A percentile compares a stretch with the other conserved stretches of the same genome.
These are phyloP conservation scores for Sarcophaga peregrina DNA, from an alignment of 1,140 invertebrate species.

Conservation along the genomic window DNA sequence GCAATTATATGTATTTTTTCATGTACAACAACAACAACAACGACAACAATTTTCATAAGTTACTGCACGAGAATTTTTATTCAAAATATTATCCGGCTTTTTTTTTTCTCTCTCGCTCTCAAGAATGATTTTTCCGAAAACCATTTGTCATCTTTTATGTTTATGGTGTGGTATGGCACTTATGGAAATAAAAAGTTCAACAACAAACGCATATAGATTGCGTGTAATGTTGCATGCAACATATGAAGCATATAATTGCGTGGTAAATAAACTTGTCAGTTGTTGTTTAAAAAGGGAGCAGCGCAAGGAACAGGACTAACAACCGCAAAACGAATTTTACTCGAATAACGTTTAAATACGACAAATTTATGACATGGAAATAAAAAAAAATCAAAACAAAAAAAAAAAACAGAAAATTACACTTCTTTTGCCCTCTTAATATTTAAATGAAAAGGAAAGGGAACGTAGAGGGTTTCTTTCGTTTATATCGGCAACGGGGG, in stretches of 20 bases:
- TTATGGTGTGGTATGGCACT: conserved; percentile 1
- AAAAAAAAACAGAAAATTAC: neutral
- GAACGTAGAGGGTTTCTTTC: no score
- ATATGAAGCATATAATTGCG: conserved; percentile 35
- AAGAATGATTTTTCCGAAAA: neutral
- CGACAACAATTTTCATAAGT: neutral
- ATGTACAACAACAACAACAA: conserved; percentile 25
- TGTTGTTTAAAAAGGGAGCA: neutral
- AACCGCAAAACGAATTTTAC: conserved; percentile 1
- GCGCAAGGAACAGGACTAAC: neutral
- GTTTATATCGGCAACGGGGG: no score
- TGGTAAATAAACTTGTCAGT: conserved; percentile 22
- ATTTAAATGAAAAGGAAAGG: neutral
- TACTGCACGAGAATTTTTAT: conserved; percentile 2
- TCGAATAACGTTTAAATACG: neutral
- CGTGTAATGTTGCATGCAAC: conserved; percentile 29
- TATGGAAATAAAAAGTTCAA: neutral
- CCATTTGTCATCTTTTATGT: conserved; percentile 34
- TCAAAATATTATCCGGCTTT: conserved; percentile 15
- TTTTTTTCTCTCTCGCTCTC: no score
- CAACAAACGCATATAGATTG: neutral
- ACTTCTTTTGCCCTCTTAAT: neutral
- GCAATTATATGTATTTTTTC: conserved; percentile 1
- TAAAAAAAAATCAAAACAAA: neutral
- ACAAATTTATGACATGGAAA: conserved; percentile 13